Conservation (phyloP, 2,797 vertebrate species). For the Gymnothorax javanicus region DNA sequence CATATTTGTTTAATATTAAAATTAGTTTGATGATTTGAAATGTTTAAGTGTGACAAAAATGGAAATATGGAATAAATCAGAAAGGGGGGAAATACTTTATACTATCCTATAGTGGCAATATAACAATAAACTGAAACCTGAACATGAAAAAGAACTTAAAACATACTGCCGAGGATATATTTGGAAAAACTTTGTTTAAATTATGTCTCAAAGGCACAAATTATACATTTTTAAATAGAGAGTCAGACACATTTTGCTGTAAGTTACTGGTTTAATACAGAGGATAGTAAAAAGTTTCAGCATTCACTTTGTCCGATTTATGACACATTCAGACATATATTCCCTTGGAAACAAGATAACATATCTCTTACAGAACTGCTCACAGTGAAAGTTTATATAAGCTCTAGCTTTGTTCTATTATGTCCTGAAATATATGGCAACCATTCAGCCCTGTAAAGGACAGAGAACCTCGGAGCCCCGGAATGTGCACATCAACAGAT, state of each 20-base stretch:
- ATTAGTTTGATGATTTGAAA: too few species aligned
- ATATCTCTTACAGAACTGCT: conserved; percentile 20
- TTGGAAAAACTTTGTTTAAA: background rate
- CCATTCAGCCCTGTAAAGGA: conserved; percentile 22
- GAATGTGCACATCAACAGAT: conserved; percentile 55
- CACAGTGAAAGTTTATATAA: background rate
- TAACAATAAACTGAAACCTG: background rate
- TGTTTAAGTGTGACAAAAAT: too few species aligned
- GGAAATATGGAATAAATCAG: too few species aligned
- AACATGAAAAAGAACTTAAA: background rate
- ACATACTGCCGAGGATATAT: background rate
- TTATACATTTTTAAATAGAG: background rate
- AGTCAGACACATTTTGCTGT: background rate
- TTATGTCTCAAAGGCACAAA: conserved; percentile 5
- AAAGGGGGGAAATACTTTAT: background rate
- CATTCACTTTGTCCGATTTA: background rate
- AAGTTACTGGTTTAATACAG: background rate
- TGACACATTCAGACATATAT: conserved; percentile 1
- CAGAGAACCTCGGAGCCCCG: background rate
- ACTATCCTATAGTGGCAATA: background rate
- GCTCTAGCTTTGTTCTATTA: background rate
- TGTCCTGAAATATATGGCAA: conserved; percentile 6
- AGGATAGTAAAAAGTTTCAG: background rate
- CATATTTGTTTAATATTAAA: too few species aligned
- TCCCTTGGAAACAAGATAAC: background rate